Conservation (phyloP, 1,140 invertebrate species). For the Aphis gossypii region DNA sequence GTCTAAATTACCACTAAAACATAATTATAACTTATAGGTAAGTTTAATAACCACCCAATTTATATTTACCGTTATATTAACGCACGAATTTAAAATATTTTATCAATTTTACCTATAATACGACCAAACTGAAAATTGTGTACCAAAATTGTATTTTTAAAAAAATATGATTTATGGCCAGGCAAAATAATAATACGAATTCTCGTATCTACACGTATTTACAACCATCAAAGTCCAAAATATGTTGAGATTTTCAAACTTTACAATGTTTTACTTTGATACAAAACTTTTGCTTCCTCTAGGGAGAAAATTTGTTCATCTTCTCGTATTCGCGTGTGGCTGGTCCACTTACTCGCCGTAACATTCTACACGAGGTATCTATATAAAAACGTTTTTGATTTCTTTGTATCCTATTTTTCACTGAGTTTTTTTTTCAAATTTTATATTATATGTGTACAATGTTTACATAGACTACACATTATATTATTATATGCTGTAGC, state of each 20-base stretch:
- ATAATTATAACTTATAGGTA: background rate
- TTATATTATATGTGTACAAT: slow-evolving; percentile 7
- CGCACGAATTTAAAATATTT: background rate
- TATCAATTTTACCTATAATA: background rate
- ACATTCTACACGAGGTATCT: background rate
- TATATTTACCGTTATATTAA: background rate
- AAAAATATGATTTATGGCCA: background rate
- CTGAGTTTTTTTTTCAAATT: background rate
- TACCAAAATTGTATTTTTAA: background rate
- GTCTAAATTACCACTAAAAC: background rate
- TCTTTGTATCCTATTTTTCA: background rate
- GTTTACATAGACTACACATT: background rate
- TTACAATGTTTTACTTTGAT: slow-evolving; percentile 32
- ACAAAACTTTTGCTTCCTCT: background rate
- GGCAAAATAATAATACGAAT: background rate
- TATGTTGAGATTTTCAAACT: slow-evolving; percentile 15
- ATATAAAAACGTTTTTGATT: background rate
- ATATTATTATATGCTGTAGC: background rate
- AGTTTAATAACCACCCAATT: background rate
- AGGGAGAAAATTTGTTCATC: background rate
- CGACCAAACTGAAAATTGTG: background rate
- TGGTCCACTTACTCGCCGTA: background rate
- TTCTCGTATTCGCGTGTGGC: background rate
- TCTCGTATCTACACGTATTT: background rate
- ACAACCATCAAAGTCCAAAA: background rate